Evolutionary conservation across 1,140 invertebrate genomes (phyloP).

Genomic region (Liolophura sinensis): DNA sequence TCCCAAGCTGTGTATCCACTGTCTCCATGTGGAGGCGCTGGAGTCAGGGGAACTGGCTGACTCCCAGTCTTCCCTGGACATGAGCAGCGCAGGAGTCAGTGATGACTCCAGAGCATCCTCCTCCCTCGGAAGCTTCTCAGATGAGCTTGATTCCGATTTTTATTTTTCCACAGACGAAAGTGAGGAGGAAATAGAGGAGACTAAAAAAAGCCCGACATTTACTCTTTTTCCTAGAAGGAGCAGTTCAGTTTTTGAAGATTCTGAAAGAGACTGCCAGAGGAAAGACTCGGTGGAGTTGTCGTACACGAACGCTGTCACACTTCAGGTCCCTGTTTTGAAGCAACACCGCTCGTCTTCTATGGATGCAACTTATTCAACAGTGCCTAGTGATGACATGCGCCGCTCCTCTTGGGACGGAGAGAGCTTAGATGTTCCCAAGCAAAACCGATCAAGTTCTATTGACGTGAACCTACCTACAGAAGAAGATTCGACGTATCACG

Average conservation of each 20-base stretch:
- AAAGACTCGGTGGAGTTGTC: not conserved
- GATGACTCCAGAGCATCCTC: not conserved
- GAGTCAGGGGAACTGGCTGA: slow-evolving; percentile 17
- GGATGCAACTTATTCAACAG: slow-evolving; percentile 40
- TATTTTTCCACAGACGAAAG: not conserved
- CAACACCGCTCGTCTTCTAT: slow-evolving; percentile 48
- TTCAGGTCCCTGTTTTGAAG: slow-evolving; percentile 49
- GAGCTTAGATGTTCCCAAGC: slow-evolving; percentile 28
- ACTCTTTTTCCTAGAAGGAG: not conserved
- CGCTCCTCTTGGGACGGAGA: slow-evolving; percentile 32
- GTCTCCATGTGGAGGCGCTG: slow-evolving; percentile 58
- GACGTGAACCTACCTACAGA: slow-evolving; percentile 89
- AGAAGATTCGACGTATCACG: slow-evolving; percentile 80
- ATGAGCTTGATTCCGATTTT: not conserved
- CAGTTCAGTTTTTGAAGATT: not conserved
- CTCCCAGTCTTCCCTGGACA: no score
- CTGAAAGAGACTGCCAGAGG: no score
- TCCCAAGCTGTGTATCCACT: slow-evolving; percentile 50
- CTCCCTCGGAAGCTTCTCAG: not conserved
- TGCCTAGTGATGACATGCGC: slow-evolving; percentile 12
- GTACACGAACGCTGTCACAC: slow-evolving; percentile 44
- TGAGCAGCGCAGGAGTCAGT: not conserved
- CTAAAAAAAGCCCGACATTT: not conserved
- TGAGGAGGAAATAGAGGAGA: no score
- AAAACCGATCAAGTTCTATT: slow-evolving; percentile 78